Percentiles rank a stretch among this genome's conserved stretches.
Conservation (phyloP, 1,140 invertebrate genomes). For the Colletes gigas region DNA sequence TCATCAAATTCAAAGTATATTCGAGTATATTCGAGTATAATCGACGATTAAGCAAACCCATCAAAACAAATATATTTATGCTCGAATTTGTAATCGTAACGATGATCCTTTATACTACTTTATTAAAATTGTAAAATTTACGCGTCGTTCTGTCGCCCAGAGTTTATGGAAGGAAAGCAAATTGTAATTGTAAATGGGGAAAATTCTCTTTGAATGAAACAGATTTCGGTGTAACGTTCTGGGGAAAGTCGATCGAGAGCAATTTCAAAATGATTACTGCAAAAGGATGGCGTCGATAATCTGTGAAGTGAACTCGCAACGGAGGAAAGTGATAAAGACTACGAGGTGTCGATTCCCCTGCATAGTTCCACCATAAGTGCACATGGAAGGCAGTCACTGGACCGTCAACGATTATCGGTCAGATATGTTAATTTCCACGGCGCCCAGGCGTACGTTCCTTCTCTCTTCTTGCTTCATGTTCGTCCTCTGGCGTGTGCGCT, state of each 20-base stretch:
- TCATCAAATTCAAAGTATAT: too few relatives aligned
- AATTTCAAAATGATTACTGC: not conserved
- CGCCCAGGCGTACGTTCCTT: slow-evolving; percentile 41
- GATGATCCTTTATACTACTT: too few relatives aligned
- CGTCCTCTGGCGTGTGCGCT: not conserved
- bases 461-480: not conserved
- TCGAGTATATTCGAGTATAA: too few relatives aligned
- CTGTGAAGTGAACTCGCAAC: not conserved
- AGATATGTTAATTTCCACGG: slow-evolving; percentile 78
- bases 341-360: not conserved
- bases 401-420: slow-evolving; percentile 71
- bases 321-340: not conserved
- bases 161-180: too few relatives aligned
- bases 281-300: not conserved
- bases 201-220: too few relatives aligned
- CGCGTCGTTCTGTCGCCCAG: too few relatives aligned
- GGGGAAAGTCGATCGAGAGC: not conserved
- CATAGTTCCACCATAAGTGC: not conserved
- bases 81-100: too few relatives aligned
- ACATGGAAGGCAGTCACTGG: slow-evolving; percentile 56
- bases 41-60: too few relatives aligned
- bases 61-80: too few relatives aligned
- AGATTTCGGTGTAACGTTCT: not conserved
- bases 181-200: too few relatives aligned
- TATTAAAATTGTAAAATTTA: too few relatives aligned